Percentiles rank a stretch among this genome's conserved stretches.
Evolutionary conservation across 2,797 vertebrate genomes (phyloP).

Genomic region (Scolopax bukidnonensis): DNA sequence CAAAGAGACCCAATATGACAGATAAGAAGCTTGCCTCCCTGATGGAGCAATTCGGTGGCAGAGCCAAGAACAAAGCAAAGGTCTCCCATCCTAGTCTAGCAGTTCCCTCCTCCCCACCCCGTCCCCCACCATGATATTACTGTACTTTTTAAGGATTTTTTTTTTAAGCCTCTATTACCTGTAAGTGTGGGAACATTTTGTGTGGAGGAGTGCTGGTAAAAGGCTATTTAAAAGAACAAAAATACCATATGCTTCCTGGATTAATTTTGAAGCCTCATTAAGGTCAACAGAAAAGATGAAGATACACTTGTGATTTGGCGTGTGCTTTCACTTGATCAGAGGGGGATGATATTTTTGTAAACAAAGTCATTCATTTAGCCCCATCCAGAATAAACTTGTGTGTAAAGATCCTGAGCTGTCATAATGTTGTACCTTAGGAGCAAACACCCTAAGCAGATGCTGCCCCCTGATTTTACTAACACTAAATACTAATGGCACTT

Average conservation of each 20-base stretch:
- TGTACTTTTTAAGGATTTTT: slow-evolving; percentile 4
- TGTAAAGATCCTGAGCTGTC: slow-evolving; percentile 66
- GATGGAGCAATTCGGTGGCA: neutral
- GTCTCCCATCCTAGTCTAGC: neutral
- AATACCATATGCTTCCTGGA: slow-evolving; percentile 77
- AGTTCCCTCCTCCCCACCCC: neutral
- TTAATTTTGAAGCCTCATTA: slow-evolving; percentile 78
- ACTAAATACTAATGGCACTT: slow-evolving; percentile 16
- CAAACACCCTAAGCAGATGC: slow-evolving; percentile 12
- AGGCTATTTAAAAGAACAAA: slow-evolving; percentile 77
- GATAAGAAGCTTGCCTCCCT: neutral
- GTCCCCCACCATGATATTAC: neutral
- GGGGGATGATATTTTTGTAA: slow-evolving; percentile 72
- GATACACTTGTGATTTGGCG: slow-evolving; percentile 71
- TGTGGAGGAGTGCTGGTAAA: slow-evolving; percentile 73
- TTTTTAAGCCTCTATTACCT: slow-evolving; percentile 61
- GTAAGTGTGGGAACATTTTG: slow-evolving; percentile 70
- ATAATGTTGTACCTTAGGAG: slow-evolving; percentile 52
- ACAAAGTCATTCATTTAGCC: slow-evolving; percentile 73
- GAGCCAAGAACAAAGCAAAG: neutral
- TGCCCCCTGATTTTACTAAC: slow-evolving; percentile 53
- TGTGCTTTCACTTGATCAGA: slow-evolving; percentile 71
- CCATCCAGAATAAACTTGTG: slow-evolving; percentile 67
- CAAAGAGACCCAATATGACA: neutral
- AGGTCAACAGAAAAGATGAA: slow-evolving; percentile 74